phyloP scores from a whole-genome alignment of 1,140 invertebrate genomes.

The Sinella curviseta region DNA sequence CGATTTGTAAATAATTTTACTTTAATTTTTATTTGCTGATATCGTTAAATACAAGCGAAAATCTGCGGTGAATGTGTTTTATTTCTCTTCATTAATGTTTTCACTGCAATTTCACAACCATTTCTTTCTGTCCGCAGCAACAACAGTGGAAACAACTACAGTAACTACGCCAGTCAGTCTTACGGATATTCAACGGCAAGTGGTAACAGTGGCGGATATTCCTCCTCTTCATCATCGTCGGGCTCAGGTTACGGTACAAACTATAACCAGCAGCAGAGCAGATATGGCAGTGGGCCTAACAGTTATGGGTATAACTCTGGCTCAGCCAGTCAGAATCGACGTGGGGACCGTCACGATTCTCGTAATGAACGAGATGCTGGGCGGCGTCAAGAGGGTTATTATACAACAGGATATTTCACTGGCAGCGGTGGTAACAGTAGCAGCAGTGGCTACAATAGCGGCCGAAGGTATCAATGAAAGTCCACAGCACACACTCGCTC shows the following conservation, averaged over 20 bases:
- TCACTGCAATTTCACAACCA: neutral
- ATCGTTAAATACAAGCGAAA: too few relatives aligned
- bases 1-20: too few relatives aligned
- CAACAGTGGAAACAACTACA: neutral
- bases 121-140: neutral
- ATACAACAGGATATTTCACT: slow-evolving; percentile 36
- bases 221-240: neutral
- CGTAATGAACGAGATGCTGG: slow-evolving; percentile 34
- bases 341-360: slow-evolving; percentile 32
- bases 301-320: slow-evolving; percentile 8
- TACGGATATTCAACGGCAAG: slow-evolving; percentile 1
- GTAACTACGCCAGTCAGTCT: neutral
- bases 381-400: slow-evolving; percentile 38
- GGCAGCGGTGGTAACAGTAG: slow-evolving; percentile 23
- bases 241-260: neutral
- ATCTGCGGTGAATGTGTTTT: too few relatives aligned
- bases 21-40: too few relatives aligned
- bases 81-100: too few relatives aligned
- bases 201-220: neutral
- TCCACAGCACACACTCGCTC: too few relatives aligned
- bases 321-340: slow-evolving; percentile 31
- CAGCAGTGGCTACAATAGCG: neutral
- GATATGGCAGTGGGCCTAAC: slow-evolving; percentile 23
- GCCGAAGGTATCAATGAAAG: neutral
- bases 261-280: neutral